phyloP scores from a whole-genome alignment of 64 coral and sea anemone genomes.

The Platygyra sinensis region DNA sequence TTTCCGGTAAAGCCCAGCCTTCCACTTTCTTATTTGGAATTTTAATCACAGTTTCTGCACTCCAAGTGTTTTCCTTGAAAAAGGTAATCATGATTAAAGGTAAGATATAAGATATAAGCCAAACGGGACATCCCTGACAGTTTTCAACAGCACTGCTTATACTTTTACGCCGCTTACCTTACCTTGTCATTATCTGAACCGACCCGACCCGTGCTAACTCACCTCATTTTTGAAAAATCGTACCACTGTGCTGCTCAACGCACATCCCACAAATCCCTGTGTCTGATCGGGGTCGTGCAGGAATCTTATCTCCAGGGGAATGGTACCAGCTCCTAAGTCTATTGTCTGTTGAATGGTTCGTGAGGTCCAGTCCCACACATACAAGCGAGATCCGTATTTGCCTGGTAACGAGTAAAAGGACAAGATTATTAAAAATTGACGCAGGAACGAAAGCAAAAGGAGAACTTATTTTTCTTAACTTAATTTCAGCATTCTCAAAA shows the following conservation, averaged over 20 bases:
- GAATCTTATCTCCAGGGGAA: slow-evolving; percentile 92
- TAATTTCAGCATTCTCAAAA: no score
- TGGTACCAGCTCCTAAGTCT: slow-evolving; percentile 72
- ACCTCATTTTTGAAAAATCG: slow-evolving; percentile 87
- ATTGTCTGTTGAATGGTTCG: slow-evolving; percentile 80
- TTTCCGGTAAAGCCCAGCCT: slow-evolving; percentile 96
- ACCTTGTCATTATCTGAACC: no score
- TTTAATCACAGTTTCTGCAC: slow-evolving; percentile 79
- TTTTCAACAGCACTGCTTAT: no score
- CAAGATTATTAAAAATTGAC: neutral
- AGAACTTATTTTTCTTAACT: no score
- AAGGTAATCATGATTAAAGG: neutral
- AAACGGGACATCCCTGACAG: no score
- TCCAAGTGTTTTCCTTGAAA: slow-evolving; percentile 74
- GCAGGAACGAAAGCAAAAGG: no score
- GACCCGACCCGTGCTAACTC: neutral
- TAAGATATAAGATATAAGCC: neutral
- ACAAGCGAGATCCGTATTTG: slow-evolving; percentile 73
- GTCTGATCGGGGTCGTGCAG: slow-evolving; percentile 85
- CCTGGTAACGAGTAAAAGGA: slow-evolving; percentile 41
- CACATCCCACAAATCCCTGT: slow-evolving; percentile 90
- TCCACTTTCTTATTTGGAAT: slow-evolving; percentile 90
- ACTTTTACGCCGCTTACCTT: no score
- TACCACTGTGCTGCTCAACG: slow-evolving; percentile 67
- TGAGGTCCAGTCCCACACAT: slow-evolving; percentile 98